phyloP scores from a whole-genome alignment of 2,797 vertebrate genomes.

The Alca torda region DNA sequence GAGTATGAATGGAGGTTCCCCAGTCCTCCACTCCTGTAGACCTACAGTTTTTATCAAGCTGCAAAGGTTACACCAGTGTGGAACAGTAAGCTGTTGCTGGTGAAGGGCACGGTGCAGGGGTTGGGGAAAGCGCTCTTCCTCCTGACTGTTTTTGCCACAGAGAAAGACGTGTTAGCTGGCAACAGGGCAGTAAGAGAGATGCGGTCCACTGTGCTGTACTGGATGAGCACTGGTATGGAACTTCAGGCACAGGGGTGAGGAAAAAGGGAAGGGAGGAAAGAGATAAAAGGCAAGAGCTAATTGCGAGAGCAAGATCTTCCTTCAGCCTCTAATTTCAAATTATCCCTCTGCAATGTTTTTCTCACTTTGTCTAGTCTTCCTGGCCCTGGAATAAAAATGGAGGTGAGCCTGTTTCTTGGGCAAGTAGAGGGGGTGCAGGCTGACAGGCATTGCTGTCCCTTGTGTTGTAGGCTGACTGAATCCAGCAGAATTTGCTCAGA shows the following conservation, averaged over 20 bases:
- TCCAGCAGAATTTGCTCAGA: not conserved
- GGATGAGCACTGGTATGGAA: not conserved
- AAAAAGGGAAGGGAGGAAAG: not conserved
- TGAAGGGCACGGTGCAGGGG: not conserved
- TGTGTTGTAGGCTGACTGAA: not conserved
- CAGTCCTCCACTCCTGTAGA: not conserved
- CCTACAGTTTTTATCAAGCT: not conserved
- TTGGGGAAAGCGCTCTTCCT: not conserved
- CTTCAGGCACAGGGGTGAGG: not conserved
- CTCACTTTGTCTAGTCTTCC: not conserved
- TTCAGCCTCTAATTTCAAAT: not conserved
- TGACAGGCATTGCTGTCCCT: not conserved
- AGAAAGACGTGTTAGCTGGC: not conserved
- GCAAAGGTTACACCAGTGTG: not conserved
- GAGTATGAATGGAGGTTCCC: not conserved
- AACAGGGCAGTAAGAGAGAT: not conserved
- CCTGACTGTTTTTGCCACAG: not conserved
- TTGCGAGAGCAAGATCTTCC: not conserved
- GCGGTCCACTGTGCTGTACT: not conserved
- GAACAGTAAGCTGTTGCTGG: not conserved
- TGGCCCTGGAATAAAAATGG: not conserved
- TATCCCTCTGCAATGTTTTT: not conserved
- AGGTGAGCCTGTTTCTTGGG: not conserved
- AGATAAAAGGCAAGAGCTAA: not conserved
- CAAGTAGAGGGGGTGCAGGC: not conserved